Conservation (phyloP, 2,797 vertebrate species). For the Argyrosomus regius region DNA sequence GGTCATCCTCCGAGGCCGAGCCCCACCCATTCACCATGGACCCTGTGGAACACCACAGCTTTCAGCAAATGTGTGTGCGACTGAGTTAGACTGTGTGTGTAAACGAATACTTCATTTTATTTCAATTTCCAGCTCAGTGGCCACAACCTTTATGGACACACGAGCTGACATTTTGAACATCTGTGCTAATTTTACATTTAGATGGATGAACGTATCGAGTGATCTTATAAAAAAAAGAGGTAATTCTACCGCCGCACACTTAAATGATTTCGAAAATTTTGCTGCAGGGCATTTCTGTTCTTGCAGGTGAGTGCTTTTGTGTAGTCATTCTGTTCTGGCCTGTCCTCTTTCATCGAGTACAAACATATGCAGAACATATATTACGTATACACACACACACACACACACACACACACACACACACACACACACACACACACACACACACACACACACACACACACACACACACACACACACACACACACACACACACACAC, state of each 20-base stretch:
- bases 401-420: slow-evolving; percentile 10
- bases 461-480: too few relatives aligned
- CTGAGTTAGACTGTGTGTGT: neutral
- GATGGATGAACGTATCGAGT: slow-evolving; percentile 43
- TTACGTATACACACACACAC: neutral
- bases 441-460: slow-evolving; percentile 19
- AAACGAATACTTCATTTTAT: neutral
- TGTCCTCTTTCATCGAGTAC: slow-evolving; percentile 62
- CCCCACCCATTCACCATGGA: slow-evolving; percentile 99
- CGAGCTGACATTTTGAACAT: slow-evolving; percentile 60
- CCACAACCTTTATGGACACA: slow-evolving; percentile 39
- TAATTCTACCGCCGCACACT: slow-evolving; percentile 49
- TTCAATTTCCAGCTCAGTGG: slow-evolving; percentile 34
- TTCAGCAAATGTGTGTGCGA: slow-evolving; percentile 44
- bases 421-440: slow-evolving; percentile 9
- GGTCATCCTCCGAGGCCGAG: slow-evolving; percentile 96
- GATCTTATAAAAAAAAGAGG: slow-evolving; percentile 53
- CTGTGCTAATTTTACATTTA: slow-evolving; percentile 53
- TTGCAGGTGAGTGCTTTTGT: slow-evolving; percentile 58
- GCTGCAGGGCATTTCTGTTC: slow-evolving; percentile 65
- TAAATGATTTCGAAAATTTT: slow-evolving; percentile 52
- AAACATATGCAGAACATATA: slow-evolving; percentile 36
- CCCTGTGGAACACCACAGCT: slow-evolving; percentile 87
- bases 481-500: slow-evolving; percentile 5
- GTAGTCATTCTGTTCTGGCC: slow-evolving; percentile 63